Percentiles rank a stretch among this genome's conserved stretches.
These are phyloP conservation scores for Todus mexicanus DNA, from an alignment of 2,797 vertebrate species.

Conservation along the genomic window DNA sequence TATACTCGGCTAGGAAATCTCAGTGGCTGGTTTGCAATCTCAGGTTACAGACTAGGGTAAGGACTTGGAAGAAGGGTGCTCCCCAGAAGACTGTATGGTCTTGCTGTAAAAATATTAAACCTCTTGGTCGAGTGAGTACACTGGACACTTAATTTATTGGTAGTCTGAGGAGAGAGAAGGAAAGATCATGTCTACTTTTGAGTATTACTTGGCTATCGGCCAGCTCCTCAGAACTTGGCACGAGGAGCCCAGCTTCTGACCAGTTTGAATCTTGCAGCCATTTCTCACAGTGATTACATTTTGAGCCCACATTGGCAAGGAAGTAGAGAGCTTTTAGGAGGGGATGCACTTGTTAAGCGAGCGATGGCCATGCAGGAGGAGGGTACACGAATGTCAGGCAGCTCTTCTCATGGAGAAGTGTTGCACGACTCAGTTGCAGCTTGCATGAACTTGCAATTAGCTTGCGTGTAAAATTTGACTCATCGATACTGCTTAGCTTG, in stretches of 20 bases:
- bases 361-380: not conserved
- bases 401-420: not conserved
- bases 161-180: not conserved
- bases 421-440: not conserved
- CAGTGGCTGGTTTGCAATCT: not conserved
- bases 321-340: not conserved
- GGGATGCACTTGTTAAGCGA: not conserved
- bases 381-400: accelerated
- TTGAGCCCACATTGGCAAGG: not conserved
- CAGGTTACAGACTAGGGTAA: not conserved
- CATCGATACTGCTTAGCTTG: not conserved
- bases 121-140: not conserved
- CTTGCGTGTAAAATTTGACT: not conserved
- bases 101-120: not conserved
- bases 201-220: not conserved
- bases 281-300: not conserved
- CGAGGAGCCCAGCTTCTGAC: not conserved
- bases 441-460: not conserved
- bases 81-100: not conserved
- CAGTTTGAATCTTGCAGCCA: not conserved
- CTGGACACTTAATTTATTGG: not conserved
- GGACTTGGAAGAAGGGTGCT: not conserved
- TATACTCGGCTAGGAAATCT: not conserved
- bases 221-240: not conserved
- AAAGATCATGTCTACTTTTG: not conserved